Conservation (phyloP, 2,797 vertebrate genomes). For the Lycodopsis pacificus region DNA sequence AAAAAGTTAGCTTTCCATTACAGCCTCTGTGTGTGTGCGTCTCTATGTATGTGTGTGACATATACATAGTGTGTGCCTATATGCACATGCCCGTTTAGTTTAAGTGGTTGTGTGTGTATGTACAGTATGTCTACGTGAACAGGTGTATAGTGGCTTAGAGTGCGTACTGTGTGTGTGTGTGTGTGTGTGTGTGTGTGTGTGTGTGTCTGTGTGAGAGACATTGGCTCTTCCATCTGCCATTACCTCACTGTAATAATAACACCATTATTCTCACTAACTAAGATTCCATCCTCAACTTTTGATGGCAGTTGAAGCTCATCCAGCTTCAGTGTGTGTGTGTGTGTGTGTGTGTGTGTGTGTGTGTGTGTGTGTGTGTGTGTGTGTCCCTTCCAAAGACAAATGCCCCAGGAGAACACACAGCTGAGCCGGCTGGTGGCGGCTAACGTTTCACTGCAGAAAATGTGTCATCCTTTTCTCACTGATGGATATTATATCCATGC, state of each 20-base stretch:
- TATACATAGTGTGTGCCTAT: too few species aligned
- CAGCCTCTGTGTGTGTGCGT: slow-evolving; percentile 17
- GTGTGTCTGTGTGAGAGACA: slow-evolving; percentile 43
- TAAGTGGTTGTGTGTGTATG: slow-evolving; percentile 2
- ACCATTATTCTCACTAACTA: slow-evolving; percentile 67
- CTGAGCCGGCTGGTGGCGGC: slow-evolving; percentile 49
- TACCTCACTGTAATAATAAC: slow-evolving; percentile 78
- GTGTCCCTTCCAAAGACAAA: slow-evolving; percentile 47
- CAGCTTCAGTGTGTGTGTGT: slow-evolving; percentile 24
- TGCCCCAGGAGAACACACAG: slow-evolving; percentile 62
- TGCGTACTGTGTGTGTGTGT: slow-evolving; percentile 1
- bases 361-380: slow-evolving; percentile 11
- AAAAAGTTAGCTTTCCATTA: slow-evolving; percentile 62
- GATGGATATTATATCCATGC: slow-evolving; percentile 58
- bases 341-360: slow-evolving; percentile 15
- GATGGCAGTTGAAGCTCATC: slow-evolving; percentile 62
- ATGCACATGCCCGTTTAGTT: neutral
- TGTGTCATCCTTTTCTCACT: slow-evolving; percentile 54
- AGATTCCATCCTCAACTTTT: slow-evolving; percentile 66
- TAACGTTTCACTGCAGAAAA: slow-evolving; percentile 61
- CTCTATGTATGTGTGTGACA: neutral
- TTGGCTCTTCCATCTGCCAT: slow-evolving; percentile 63
- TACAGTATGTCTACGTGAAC: slow-evolving; percentile 2
- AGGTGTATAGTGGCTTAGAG: slow-evolving; percentile 24
- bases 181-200: slow-evolving; percentile 11